These are phyloP conservation scores for Zapornia atra DNA, from an alignment of 2,113 vertebrate species.

Conservation along the genomic window DNA sequence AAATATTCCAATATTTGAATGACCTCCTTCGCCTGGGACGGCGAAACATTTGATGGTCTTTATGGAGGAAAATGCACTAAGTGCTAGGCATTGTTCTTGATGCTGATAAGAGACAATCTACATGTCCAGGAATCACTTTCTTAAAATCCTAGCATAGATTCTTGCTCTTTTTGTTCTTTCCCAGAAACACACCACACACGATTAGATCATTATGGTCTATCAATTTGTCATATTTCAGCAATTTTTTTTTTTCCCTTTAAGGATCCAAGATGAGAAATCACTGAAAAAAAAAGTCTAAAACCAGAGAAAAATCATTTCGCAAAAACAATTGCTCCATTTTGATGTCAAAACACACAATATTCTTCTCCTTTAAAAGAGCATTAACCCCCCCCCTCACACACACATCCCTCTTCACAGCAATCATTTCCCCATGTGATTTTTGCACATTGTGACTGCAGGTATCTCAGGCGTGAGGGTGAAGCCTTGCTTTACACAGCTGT, in stretches of 20 bases:
- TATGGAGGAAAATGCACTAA: neutral
- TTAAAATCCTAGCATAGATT: neutral
- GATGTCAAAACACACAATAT: conserved; percentile 68
- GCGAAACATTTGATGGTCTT: neutral
- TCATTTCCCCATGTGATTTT: neutral
- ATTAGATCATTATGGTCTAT: conserved; percentile 57
- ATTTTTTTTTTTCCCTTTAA: neutral
- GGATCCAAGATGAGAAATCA: neutral
- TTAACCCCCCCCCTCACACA: neutral
- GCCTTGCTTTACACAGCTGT: neutral
- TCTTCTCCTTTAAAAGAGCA: neutral
- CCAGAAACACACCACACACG: neutral
- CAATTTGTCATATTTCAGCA: conserved; percentile 48
- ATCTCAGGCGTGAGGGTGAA: accelerated
- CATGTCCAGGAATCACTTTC: neutral
- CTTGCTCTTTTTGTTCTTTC: neutral
- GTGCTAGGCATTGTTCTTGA: neutral
- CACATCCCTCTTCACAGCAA: neutral
- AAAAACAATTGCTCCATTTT: conserved; percentile 59
- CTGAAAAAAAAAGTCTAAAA: conserved; percentile 51
- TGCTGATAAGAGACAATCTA: neutral
- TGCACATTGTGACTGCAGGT: neutral
- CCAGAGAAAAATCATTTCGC: neutral
- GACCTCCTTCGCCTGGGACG: neutral
- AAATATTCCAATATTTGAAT: neutral